Evolutionary conservation across 2,113 vertebrate species (phyloP).

Genomic region (Chloebia gouldiae): DNA sequence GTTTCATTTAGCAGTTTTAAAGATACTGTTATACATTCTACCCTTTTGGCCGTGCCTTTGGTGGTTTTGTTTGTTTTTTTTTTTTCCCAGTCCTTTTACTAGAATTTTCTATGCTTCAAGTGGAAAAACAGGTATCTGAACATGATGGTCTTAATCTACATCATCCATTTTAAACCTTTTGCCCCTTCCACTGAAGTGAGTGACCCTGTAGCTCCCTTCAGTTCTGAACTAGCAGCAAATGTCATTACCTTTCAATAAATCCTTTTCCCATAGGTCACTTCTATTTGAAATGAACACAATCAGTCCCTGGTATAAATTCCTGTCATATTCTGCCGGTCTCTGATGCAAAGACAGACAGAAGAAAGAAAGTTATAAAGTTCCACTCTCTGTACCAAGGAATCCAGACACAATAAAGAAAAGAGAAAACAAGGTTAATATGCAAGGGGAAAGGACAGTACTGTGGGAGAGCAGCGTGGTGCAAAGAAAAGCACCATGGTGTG

Average conservation of each 20-base stretch:
- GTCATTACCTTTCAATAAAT: not conserved
- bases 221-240: not conserved
- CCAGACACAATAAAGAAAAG: not conserved
- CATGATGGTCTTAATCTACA: not conserved
- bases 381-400: not conserved
- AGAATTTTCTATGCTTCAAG: not conserved
- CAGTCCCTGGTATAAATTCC: not conserved
- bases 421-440: not conserved
- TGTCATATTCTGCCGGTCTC: not conserved
- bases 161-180: not conserved
- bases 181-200: not conserved
- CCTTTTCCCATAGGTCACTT: not conserved
- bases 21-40: not conserved
- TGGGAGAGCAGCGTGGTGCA: not conserved
- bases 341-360: not conserved
- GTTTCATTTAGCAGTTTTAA: not conserved
- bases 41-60: not conserved
- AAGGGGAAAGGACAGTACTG: not conserved
- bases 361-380: not conserved
- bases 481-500: not conserved
- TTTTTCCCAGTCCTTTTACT: accelerated
- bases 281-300: not conserved
- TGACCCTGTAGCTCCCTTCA: not conserved
- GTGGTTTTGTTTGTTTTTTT: not conserved
- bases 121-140: not conserved